Evolutionary conservation across 2,797 vertebrate genomes (phyloP), one percentile per base, ranked within the genome.

Genomic region (Sternotherus odoratus): DNA sequence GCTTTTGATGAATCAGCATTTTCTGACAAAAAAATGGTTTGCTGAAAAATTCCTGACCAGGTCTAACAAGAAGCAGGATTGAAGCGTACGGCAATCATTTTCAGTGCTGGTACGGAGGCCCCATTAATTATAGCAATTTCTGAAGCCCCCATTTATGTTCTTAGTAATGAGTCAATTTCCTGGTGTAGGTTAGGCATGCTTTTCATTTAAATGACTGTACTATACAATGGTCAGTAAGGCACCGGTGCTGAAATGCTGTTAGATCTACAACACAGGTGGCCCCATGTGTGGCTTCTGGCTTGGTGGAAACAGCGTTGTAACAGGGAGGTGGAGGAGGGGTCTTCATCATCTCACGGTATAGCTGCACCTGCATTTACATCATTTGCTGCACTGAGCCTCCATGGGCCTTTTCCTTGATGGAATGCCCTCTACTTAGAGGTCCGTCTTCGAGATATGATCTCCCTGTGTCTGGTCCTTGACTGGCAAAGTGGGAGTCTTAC

Each of bases 311-410:
- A n/a, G 8, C 6, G 3, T 36, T 49, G 36, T 1, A 43, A 30
- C 0, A 0, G 60, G 53, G 49, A 0, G 2, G 16, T 2, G 21
- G 2, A 9, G 15, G 26, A 39, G 33, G 30, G 60, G 60, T 66
- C 60, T 19, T n/a, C 36, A 33, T 36, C n/a, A 7, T n/a, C 16
- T 33, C 60, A 66, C 4, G 7, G 6, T 66, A 33, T 36, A n/a
- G 60, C 30, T 36, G 8, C 5, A 3, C 24, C 24, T 56, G 54
- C 54, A 28, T 56, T 56, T 56, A 26, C 17, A 66, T 66, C 60
- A 36, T 36, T 66, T 66, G 60, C 26, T 66, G 33, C 60, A 33
- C 60, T n/a, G 60, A 66, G 33, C 16, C 16, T n/a, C n/a, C 30
- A n/a, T n/a, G 8, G 33, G 60, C 4, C 30, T 17, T 66, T 66